These are phyloP conservation scores for Centrocercus urophasianus DNA, from an alignment of 2,113 vertebrate genomes.

Conservation along the genomic window DNA sequence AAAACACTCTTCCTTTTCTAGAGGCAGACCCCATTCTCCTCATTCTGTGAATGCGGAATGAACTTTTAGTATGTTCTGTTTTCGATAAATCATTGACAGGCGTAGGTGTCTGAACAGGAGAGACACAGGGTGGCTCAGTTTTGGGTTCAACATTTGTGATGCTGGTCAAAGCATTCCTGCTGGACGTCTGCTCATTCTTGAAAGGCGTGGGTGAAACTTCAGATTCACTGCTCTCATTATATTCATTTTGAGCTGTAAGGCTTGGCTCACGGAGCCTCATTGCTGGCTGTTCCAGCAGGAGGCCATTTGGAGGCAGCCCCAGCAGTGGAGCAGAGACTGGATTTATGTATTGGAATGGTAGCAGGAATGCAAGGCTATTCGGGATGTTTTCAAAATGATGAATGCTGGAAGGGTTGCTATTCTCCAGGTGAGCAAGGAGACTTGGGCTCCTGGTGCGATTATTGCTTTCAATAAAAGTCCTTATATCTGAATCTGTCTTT, in stretches of 20 bases:
- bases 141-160: constrained; percentile 95
- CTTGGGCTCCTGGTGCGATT: constrained; percentile 97
- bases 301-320: constrained; percentile 94
- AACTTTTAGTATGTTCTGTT: constrained; percentile 92
- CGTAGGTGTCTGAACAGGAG: constrained; percentile 81
- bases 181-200: constrained; percentile 90
- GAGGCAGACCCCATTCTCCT: constrained; percentile 96
- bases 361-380: constrained; percentile 95
- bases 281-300: constrained; percentile 91
- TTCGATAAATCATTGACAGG: constrained; percentile 87
- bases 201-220: constrained; percentile 95
- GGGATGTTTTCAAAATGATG: constrained; percentile 99
- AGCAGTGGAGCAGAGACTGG: constrained; percentile 95
- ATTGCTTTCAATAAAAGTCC: constrained; percentile 99
- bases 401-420: constrained; percentile 97
- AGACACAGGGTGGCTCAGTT: constrained; percentile 90
- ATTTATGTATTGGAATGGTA: constrained; percentile 99
- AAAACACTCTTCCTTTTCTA: constrained; percentile 96
- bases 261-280: constrained; percentile 91
- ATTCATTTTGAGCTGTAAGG: constrained; percentile 91
- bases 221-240: constrained; percentile 95
- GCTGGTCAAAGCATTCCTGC: constrained; percentile 87
- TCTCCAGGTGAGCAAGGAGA: constrained; percentile 94
- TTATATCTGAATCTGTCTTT: constrained; percentile 98
- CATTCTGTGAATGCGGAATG: constrained; percentile 97